Evolutionary conservation across 2,888 invertebrate species (phyloP), one percentile per base, ranked within the genome.

Genomic region (Eupithecia tripunctaria): DNA sequence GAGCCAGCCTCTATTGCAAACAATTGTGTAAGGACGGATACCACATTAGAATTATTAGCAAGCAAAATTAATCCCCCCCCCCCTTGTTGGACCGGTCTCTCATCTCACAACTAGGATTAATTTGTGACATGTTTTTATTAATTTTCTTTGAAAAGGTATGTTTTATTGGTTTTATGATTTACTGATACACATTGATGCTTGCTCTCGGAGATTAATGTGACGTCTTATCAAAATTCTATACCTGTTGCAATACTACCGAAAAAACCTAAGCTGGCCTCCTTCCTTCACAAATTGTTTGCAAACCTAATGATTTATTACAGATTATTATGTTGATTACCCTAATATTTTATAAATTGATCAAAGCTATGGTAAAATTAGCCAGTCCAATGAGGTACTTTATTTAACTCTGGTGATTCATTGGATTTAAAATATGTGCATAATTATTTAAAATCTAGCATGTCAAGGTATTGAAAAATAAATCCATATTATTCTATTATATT

Each of bases 281-380:
- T 94, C 94, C 95, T 97, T 95, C 96, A 96, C 97, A 97, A 97
- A 97, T 97, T 97, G 97, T 97, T 97, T 97, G 97, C 97, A 97
- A 97, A 96, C 96, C 85, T 88, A 84, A 88, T 87, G 84, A 84
- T 86, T 77, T 78, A 78, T 78, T 81, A 80, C 81, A 79, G 80
- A 79, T 80, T 81, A 80, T 82, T 80, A 80, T 81, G 80, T 79
- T 75, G 32, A 77, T 77, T 67, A 67, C 29, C 51, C 60, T 60
- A 41, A 70, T 63, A 68, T 41, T 65, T 67, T 21, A 18, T 43
- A 36, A 71, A 41, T 56, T 32, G 41, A 60, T 65, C 27, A 64
- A 29, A 60, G 7, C 18, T 29, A 60, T 18, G 27, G 25, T 60
- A 7, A 29, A 60, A 29, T 60, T 18, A 60, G 56, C 21, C 56